phyloP scores from a whole-genome alignment of 2,113 vertebrate species.

The Hyperopisus bebe region DNA sequence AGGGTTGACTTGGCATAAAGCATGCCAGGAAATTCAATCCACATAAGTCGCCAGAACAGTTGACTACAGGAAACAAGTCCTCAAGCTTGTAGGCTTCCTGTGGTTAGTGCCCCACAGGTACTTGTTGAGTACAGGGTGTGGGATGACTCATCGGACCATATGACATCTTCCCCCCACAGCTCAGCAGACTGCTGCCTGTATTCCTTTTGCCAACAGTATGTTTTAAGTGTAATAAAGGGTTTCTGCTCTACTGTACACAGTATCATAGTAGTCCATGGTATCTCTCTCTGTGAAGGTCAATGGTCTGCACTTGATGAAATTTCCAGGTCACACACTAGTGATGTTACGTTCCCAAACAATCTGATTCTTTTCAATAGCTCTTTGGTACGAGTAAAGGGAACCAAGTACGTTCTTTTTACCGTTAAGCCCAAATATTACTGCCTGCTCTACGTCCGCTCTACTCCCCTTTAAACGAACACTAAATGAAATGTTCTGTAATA shows the following conservation, averaged over 20 bases:
- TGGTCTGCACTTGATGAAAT: neutral
- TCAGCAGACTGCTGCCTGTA: slow-evolving; percentile 3
- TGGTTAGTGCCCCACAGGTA: neutral
- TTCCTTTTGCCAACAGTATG: neutral
- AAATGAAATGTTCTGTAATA: neutral
- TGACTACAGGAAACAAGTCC: neutral
- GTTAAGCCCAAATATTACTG: neutral
- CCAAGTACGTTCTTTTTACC: neutral
- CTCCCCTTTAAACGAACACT: neutral
- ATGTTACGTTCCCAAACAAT: neutral
- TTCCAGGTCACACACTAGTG: neutral
- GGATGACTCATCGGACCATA: neutral
- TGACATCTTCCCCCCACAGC: neutral
- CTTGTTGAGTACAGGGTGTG: neutral
- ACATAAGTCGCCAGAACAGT: neutral
- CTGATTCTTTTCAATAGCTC: neutral
- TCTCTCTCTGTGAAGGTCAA: neutral
- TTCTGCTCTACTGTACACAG: neutral
- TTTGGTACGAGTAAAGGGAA: neutral
- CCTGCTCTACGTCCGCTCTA: neutral
- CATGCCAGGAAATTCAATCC: neutral
- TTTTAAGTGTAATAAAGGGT: slow-evolving; percentile 1
- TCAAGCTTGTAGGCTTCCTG: neutral
- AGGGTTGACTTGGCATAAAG: neutral
- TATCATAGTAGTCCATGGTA: neutral